A percentile compares a stretch with the other conserved stretches of the same genome.
These are phyloP conservation scores for Athrips mouffetella DNA, from an alignment of 2,888 invertebrate genomes.

Conservation along the genomic window DNA sequence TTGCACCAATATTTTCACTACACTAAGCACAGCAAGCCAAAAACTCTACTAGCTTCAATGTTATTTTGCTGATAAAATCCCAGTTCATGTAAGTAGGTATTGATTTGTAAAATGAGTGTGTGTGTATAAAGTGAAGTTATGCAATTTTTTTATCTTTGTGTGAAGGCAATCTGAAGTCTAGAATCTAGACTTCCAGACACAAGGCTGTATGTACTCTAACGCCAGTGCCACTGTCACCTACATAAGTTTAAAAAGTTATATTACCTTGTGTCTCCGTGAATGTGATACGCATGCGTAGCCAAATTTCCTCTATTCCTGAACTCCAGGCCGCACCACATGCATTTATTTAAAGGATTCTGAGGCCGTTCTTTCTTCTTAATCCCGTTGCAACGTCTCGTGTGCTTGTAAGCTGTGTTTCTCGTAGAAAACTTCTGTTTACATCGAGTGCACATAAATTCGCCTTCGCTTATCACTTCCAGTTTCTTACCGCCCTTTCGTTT, in stretches of 20 bases:
- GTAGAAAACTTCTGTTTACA: not conserved
- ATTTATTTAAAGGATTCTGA: too few relatives aligned
- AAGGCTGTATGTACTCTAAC: not conserved
- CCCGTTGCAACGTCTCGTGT: not conserved
- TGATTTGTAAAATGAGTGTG: not conserved
- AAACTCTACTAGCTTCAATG: too few relatives aligned
- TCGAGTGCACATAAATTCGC: not conserved
- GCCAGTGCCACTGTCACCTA: not conserved
- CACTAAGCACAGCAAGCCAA: too few relatives aligned
- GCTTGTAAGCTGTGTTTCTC: not conserved
- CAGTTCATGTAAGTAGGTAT: not conserved
- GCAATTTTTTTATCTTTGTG: not conserved
- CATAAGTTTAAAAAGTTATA: slow-evolving; percentile 2
- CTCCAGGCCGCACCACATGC: slow-evolving; percentile 33
- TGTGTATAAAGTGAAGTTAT: not conserved
- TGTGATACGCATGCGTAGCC: slow-evolving; percentile 25
- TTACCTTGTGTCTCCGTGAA: slow-evolving; percentile 35
- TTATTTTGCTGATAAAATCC: too few relatives aligned
- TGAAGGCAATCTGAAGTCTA: not conserved
- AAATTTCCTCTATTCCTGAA: slow-evolving; percentile 38
- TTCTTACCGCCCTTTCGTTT: not conserved
- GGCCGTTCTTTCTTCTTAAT: slow-evolving; percentile 1
- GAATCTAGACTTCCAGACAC: slow-evolving; percentile 1
- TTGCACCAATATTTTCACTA: too few relatives aligned
- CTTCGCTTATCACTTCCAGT: not conserved